Base-by-base conservation (phyloP, 2,113 vertebrate genomes). In the Hylia prasina region DNA sequence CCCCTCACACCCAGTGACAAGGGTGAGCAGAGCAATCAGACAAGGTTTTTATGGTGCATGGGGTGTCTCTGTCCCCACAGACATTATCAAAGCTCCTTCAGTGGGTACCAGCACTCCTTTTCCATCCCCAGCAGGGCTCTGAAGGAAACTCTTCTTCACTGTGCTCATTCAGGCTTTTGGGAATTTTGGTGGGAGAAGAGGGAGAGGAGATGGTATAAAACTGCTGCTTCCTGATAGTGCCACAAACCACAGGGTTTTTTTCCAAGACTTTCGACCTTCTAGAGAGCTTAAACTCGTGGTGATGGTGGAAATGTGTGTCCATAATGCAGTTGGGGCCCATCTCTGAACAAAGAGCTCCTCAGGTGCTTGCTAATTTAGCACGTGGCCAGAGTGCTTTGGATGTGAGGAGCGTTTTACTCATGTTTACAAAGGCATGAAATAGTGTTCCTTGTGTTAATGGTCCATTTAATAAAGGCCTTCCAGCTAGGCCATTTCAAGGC, bases 401-500 rank as follows among this genome's bases (percentile, higher is more conserved):
- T 71, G 53, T 10, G 25, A 70, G 82, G 51, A 88, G 64, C 45
- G 16, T 68, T 68, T n/a, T 69, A 75, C 42, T 17, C 35, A 18
- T 61, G 81, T 82, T 92, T 81, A 69, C 90, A 92, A 75, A 66
- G 77, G 83, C 82, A 95, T 91, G 84, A 91, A 95, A 70, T 65
- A 35, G 39, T 78, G 90, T 94, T 94, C 89, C 47, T 54, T 87
- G 68, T 56, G 65, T 93, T 94, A 94, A 86, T 89, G 93, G 87
- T 80, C 85, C 57, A 63, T 96, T 96, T 95, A 93, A 95, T 85
- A 90, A 90, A 95, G 82, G 50, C 83, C 84, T 91, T 95, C 88
- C 71, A 96, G 92, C 88, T 33, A 90, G 87, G 72, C 78, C 82
- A 93, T 95, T 97, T 94, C 89, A 81, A 93, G 87, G 76, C 91